Evolutionary conservation across 2,888 invertebrate species (phyloP), one percentile per base, ranked within the genome.

Genomic region (Frankliniella intonsa): DNA sequence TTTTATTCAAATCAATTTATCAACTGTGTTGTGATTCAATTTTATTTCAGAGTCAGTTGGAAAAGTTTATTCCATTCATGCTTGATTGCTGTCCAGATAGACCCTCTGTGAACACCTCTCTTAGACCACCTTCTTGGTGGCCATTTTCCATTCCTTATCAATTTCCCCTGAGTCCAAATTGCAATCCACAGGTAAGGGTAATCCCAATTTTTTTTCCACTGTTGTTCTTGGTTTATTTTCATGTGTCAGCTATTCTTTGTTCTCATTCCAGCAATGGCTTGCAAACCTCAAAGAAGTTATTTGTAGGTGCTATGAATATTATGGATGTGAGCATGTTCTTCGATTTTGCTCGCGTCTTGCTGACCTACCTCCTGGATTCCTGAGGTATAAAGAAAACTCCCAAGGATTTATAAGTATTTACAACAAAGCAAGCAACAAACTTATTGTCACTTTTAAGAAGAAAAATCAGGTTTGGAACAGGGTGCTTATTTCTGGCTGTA

Each of bases 371-470:
- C 69, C 69, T 9, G 25, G 25, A 22, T 5, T 22, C 5, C 25
- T 76, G 12, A 22, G 25, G 1, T 76, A 25, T 25, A 76, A 76
- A 76, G 69, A 76, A 22, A 76, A 12, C 25, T 25, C 22, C 9
- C 22, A 25, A 10, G 69, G 69, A 22, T 76, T 76, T 12, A 22
- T 76, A 12, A 22, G 22, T 12, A 76, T 76, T 25, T 25, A 25
- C 25, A 76, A 76, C 22, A 76, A 76, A 25, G 25, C 25, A 1
- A 76, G 25, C 25, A 76, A 76, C 25, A 76, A 76, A 12, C 69
- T 76, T 25, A 76, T 76, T 76, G 69, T 76, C 25, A 76, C 69
- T 8, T 76, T 76, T 25, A 76, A 76, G 12, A 76, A 76, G 69
- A 76, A 22, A 22, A 76, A 76, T 22, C 22, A 76, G 25, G 69